Conservation (phyloP, 2,797 vertebrate genomes). For the Neosilurus mollespiculum region DNA sequence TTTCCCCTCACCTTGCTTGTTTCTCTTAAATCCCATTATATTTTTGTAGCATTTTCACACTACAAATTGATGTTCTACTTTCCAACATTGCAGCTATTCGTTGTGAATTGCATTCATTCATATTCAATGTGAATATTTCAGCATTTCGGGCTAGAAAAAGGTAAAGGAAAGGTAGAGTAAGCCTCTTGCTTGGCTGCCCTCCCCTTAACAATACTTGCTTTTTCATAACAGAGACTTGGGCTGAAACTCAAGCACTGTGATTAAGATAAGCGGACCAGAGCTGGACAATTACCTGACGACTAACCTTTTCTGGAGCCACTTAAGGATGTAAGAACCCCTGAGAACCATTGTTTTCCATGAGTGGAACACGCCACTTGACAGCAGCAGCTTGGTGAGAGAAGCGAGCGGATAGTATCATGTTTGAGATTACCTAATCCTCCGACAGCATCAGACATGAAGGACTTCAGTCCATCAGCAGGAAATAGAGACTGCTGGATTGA, state of each 20-base stretch:
- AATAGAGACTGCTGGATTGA: constrained; percentile 65
- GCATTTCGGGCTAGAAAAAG: constrained; percentile 25
- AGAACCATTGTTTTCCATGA: constrained; percentile 67
- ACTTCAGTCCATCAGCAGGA: constrained; percentile 67
- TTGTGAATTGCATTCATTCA: no score
- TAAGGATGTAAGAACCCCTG: constrained; percentile 73
- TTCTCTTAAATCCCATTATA: constrained; percentile 38
- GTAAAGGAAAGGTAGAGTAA: constrained; percentile 32
- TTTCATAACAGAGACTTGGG: constrained; percentile 68
- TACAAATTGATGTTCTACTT: constrained; percentile 20
- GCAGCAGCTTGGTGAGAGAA: constrained; percentile 40
- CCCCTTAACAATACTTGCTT: constrained; percentile 57
- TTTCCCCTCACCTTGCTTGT: constrained; percentile 44
- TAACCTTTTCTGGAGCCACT: constrained; percentile 78
- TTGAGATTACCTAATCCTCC: constrained; percentile 75
- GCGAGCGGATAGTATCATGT: constrained; percentile 41
- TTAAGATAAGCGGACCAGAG: constrained; percentile 75
- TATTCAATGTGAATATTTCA: constrained; percentile 36
- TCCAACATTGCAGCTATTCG: constrained; percentile 32
- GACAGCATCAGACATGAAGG: constrained; percentile 68
- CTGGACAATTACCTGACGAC: constrained; percentile 78
- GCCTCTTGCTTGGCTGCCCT: constrained; percentile 48
- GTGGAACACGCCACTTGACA: constrained; percentile 69
- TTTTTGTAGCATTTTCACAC: constrained; percentile 26
- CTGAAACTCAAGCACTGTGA: constrained; percentile 70